Base-by-base conservation (phyloP, 2,888 invertebrate genomes). In the Agriopis marginaria region DNA sequence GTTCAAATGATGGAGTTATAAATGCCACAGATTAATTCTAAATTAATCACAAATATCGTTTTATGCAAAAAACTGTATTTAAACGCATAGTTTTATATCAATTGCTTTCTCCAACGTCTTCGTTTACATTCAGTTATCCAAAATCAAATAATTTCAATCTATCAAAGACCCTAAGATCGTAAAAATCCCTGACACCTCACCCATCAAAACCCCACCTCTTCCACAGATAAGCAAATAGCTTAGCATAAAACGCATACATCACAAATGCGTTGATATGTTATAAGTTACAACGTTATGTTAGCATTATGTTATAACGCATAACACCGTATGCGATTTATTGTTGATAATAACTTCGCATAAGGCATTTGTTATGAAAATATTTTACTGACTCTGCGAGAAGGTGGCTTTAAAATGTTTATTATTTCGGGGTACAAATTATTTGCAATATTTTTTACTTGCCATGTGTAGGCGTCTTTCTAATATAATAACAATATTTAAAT, bases 291-390 rank as follows among this genome's bases (percentile, higher is more conserved):
- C 47, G 50, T 42, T 54, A 55, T 50, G 17, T 44, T 66, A 53
- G 23, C 47, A 44, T 42, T 54, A 55, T 50, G 17, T 44, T 61
- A 55, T 45, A 47, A 56, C 47, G 63, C 65, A 75, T 71, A 80
- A 78, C 71, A 77, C 82, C 87, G 81, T 77, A 77, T 88, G 89
- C 83, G 82, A 88, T 87, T 89, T 90, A 91, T 90, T 83, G 89
- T 87, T 86, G 86, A 88, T 88, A 90, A 88, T 84, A 86, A 83
- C 78, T 82, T 85, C 79, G 84, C 76, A 75, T 79, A 76, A 82
- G 84, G 80, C 85, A 90, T 91, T 91, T 89, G 91, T 89, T 89
- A 85, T 87, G 86, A 86, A 86, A 87, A 88, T 85, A 86, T 87
- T 89, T 87, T 86, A 87, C 83, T 63, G 68, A 66, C 71, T 70